Evolutionary conservation across 2,888 invertebrate species (phyloP).

Genomic region (Metallyticus violacea): DNA sequence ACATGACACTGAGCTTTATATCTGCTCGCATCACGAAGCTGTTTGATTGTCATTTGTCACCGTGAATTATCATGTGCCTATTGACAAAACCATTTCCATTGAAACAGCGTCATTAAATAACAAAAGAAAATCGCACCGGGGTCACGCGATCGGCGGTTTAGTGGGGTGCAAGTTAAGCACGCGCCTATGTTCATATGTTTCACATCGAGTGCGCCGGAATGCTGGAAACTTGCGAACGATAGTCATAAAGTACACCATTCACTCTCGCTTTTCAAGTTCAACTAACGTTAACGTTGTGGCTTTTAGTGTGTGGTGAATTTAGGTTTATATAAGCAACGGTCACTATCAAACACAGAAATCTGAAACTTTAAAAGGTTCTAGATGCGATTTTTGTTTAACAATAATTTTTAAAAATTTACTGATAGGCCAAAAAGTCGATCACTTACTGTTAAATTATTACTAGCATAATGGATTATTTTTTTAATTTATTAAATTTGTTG

Average conservation of each 20-base stretch:
- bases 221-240: too few species aligned
- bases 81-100: not conserved
- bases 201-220: too few species aligned
- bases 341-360: too few species aligned
- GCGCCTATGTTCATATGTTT: not conserved
- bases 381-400: too few species aligned
- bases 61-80: not conserved
- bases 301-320: too few species aligned
- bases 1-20: not conserved
- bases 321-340: too few species aligned
- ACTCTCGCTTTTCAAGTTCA: not conserved
- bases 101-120: not conserved
- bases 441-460: too few species aligned
- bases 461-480: too few species aligned
- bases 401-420: too few species aligned
- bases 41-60: not conserved
- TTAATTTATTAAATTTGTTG: too few species aligned
- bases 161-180: not conserved
- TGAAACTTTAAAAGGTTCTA: too few species aligned
- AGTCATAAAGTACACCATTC: not conserved
- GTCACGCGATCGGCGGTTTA: not conserved
- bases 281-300: not conserved
- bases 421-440: too few species aligned
- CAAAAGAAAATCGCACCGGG: not conserved
- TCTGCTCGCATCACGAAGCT: not conserved